Evolutionary conservation across 2,113 vertebrate species (phyloP).

Genomic region (Cyphomyrus discorhynchus): DNA sequence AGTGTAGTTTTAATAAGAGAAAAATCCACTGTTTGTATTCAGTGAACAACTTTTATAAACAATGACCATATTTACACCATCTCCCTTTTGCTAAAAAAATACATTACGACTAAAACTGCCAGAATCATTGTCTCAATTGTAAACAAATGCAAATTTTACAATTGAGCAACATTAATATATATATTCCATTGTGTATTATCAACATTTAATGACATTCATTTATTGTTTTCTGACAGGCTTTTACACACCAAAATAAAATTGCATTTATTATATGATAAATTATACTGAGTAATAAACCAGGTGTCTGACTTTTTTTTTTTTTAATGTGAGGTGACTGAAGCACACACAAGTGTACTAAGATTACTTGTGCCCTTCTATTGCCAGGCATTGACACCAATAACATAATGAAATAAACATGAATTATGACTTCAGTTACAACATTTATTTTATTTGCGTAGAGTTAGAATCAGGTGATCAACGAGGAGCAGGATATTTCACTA

Average conservation of each 20-base stretch:
- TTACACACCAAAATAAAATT: background rate
- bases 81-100: background rate
- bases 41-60: background rate
- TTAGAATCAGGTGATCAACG: background rate
- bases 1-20: background rate
- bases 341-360: background rate
- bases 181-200: background rate
- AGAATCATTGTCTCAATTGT: background rate
- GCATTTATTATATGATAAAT: background rate
- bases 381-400: background rate
- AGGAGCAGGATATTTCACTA: slow-evolving; percentile 25
- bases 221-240: background rate
- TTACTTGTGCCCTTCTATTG: background rate
- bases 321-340: background rate
- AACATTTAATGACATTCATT: background rate
- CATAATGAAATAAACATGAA: background rate
- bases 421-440: background rate
- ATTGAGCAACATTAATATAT: background rate
- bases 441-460: background rate
- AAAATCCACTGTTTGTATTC: background rate
- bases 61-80: background rate
- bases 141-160: background rate
- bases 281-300: background rate
- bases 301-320: background rate
- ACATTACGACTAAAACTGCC: background rate